Percentiles rank a stretch among this genome's conserved stretches.
These are phyloP conservation scores for Zaprionus capensis DNA, from an alignment of 1,140 invertebrate genomes.

Conservation along the genomic window DNA sequence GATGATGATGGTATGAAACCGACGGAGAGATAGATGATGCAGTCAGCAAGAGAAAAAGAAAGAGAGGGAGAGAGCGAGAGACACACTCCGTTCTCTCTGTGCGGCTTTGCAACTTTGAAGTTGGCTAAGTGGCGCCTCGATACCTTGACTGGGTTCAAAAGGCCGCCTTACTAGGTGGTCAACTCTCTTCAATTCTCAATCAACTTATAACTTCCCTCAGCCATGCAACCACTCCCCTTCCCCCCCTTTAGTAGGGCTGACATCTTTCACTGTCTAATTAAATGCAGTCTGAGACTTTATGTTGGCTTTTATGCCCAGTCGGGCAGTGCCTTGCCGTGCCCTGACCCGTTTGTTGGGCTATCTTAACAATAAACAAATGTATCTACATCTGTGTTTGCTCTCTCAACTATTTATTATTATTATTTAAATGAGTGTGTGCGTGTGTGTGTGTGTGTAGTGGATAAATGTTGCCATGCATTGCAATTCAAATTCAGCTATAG, in stretches of 20 bases:
- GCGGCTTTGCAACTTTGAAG: constrained; percentile 70
- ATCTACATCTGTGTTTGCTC: constrained; percentile 45
- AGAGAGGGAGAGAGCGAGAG: constrained; percentile 30
- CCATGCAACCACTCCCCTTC: neutral
- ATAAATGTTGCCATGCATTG: constrained; percentile 34
- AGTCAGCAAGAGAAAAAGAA: constrained; percentile 9
- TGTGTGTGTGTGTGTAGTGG: constrained; percentile 48
- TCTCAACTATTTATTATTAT: constrained; percentile 51
- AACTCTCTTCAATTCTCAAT: constrained; percentile 28
- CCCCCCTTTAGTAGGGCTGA: neutral
- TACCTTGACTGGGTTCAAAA: constrained; percentile 61
- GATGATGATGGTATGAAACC: constrained; percentile 57
- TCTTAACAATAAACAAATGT: constrained; percentile 62
- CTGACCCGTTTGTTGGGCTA: constrained; percentile 45
- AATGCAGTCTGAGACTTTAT: constrained; percentile 68
- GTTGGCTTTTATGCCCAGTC: constrained; percentile 66
- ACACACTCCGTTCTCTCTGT: neutral
- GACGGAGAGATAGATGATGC: neutral
- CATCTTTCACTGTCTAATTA: constrained; percentile 68
- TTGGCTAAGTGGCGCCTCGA: constrained; percentile 75
- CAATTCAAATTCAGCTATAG: constrained; percentile 71
- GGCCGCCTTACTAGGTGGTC: constrained; percentile 70
- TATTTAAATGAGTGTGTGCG: constrained; percentile 37
- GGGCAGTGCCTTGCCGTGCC: neutral
- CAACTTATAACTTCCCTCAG: constrained; percentile 1